A percentile compares a stretch with the other conserved stretches of the same genome.
These are phyloP conservation scores for Cyclargus thomasi DNA, from an alignment of 1,140 invertebrate species.

Conservation along the genomic window DNA sequence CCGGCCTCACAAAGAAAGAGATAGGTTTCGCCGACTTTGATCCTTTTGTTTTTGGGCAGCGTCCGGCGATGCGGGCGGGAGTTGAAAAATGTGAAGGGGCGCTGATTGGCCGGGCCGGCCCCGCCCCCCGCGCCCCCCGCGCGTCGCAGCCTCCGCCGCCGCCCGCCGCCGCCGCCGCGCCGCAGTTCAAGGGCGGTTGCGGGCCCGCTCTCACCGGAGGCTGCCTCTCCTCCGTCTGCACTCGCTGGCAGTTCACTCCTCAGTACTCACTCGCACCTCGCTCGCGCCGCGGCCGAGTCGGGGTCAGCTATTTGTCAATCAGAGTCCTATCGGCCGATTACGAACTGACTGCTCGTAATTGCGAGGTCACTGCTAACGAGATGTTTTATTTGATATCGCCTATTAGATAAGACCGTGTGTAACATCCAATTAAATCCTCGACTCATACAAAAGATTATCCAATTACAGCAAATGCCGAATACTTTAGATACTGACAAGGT, in stretches of 20 bases:
- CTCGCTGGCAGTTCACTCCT: too few species aligned
- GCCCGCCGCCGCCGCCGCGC: constrained; percentile 50
- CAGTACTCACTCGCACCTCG: neutral
- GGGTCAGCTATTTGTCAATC: constrained; percentile 17
- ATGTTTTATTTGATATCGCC: constrained; percentile 7
- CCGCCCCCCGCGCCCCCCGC: constrained; percentile 60
- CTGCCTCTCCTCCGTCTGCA: too few species aligned
- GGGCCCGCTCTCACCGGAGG: constrained; percentile 33
- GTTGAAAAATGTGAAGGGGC: constrained; percentile 69
- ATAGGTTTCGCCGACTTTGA: constrained; percentile 74
- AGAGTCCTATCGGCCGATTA: constrained; percentile 12
- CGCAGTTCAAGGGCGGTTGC: constrained; percentile 70
- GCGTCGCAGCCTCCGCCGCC: constrained; percentile 44
- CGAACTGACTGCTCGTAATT: constrained; percentile 14
- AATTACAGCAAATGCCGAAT: neutral
- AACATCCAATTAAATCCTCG: constrained; percentile 1
- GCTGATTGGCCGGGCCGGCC: constrained; percentile 67
- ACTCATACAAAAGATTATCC: neutral
- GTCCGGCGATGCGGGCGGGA: constrained; percentile 68
- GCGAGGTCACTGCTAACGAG: constrained; percentile 20
- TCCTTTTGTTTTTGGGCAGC: constrained; percentile 74
- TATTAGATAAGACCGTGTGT: constrained; percentile 9
- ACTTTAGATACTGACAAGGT: neutral
- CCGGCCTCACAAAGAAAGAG: constrained; percentile 73
- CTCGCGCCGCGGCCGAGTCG: neutral